Base-by-base conservation (phyloP, 2,113 vertebrate species). In the Takifugu flavidus region DNA sequence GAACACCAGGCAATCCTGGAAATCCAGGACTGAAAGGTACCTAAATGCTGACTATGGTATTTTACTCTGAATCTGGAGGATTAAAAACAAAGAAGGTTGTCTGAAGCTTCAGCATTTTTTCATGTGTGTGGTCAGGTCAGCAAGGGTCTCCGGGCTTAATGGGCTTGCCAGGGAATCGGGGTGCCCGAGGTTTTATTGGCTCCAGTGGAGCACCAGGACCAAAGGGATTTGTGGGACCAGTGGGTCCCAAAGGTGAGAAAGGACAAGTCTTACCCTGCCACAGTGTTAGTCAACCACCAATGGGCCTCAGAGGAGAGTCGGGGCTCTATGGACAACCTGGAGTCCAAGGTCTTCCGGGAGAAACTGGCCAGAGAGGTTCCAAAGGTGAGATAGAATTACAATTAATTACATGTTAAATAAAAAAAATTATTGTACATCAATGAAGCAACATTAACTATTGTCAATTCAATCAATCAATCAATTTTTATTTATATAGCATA, bases 191-290 rank as follows among this genome's bases (percentile, higher is more conserved):
- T 49, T 59, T 0, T 6, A 4, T 31, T 1, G 82, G 82, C 14
- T 5, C 25, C 1, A 1, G 0, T 12, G 82, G 80, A 0, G 14
- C 44, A 7, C 25, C 29, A 5, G 85, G 85, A 59, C 46, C 43
- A 6, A 69, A 65, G 12, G 85, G 85, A 27, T 4, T 0, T 15
- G 0, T 4, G 2, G 84, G 86, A 44, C 39, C 2, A 2, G 2
- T 7, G 1, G 86, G 86, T 65, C 61, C 25, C 25, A 87, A 88
- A 34, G 86, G 86, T 20, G 77, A 84, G 45, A n/a, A 11, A 4
- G 86, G 86, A 13, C 50, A 42, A 7, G 67, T 79, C 2, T 25
- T 43, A 4, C 14, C 54, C 2, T 68, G 51, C n/a, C 39, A 0
- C 0, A 8, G 13, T n/a, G 6, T 7, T 43, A 55, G 13, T 13